These are phyloP conservation scores for Wiebesia pumilae DNA, from an alignment of 1,140 invertebrate species.

Conservation along the genomic window DNA sequence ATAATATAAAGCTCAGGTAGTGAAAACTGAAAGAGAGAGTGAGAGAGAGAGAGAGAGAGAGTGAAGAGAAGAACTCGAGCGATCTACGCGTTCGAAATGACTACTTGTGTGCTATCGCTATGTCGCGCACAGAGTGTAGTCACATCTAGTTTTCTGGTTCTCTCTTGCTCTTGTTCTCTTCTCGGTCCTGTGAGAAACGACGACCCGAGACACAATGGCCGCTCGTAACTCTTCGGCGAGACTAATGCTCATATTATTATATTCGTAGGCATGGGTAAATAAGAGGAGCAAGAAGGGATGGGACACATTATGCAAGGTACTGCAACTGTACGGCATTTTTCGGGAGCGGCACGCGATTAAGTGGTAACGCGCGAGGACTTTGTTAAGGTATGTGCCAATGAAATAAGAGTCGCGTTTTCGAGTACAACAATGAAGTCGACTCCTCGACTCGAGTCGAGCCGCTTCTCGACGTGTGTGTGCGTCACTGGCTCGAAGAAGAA, in stretches of 20 bases:
- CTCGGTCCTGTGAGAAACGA: conserved; percentile 52
- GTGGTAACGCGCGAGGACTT: conserved; percentile 50
- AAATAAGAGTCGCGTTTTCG: not conserved
- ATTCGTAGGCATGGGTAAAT: conserved; percentile 55
- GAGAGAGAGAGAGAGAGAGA: not conserved
- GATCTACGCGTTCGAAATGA: conserved; percentile 35
- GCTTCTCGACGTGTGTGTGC: not conserved
- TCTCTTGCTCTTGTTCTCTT: conserved; percentile 28
- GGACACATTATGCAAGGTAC: not conserved
- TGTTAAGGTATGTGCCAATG: conserved; percentile 38
- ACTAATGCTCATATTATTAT: conserved; percentile 58
- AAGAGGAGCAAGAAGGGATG: conserved; percentile 29
- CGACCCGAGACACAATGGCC: conserved; percentile 47
- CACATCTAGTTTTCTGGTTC: not conserved
- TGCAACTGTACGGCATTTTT: conserved; percentile 6
- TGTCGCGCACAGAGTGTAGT: not conserved
- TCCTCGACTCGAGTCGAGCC: not conserved
- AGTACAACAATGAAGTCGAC: not conserved
- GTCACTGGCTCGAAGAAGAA: conserved; percentile 1
- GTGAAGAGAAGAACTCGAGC: not conserved
- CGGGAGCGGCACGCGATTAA: conserved; percentile 52
- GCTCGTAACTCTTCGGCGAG: conserved; percentile 53
- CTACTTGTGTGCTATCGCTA: conserved; percentile 9
- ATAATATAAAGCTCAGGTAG: conserved; percentile 20
- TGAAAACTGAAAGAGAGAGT: not conserved